Evolutionary conservation across 2,797 vertebrate genomes (phyloP).

Genomic region (Peromyscus melanophrys): DNA sequence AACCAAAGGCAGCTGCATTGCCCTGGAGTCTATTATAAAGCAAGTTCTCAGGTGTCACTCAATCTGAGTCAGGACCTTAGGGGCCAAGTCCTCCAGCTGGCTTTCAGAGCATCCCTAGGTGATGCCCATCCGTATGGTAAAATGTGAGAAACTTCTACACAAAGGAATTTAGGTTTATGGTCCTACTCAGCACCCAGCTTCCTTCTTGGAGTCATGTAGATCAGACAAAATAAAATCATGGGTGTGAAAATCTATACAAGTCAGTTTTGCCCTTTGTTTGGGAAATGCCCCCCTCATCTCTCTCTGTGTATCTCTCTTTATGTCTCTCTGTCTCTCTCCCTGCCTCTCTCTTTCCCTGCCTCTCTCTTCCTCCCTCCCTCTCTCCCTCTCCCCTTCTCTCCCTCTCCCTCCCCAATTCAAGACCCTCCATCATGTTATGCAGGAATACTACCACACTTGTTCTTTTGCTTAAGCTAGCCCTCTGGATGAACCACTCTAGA

Average conservation of each 20-base stretch:
- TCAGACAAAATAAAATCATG: background rate
- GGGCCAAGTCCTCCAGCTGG: background rate
- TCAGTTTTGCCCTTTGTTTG: background rate
- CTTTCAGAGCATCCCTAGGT: background rate
- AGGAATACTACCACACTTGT: background rate
- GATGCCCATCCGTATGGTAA: too few relatives aligned
- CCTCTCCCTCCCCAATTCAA: background rate
- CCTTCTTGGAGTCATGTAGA: background rate
- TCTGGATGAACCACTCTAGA: background rate
- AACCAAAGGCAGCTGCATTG: fast-evolving
- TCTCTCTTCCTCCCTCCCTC: background rate
- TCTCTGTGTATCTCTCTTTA: background rate
- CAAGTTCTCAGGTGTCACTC: too few relatives aligned
- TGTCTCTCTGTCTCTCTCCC: too few relatives aligned
- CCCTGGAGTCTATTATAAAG: background rate
- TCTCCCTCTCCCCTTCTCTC: background rate
- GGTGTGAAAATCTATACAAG: background rate
- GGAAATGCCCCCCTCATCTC: background rate
- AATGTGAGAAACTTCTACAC: background rate
- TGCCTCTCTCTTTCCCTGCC: too few relatives aligned
- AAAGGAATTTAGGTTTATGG: background rate
- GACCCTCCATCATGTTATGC: background rate
- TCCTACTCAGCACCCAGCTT: background rate
- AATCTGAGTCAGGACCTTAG: background rate
- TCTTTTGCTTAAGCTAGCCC: background rate